Base-by-base conservation (phyloP, 2,797 vertebrate genomes). In the Rhodeus uyekii region DNA sequence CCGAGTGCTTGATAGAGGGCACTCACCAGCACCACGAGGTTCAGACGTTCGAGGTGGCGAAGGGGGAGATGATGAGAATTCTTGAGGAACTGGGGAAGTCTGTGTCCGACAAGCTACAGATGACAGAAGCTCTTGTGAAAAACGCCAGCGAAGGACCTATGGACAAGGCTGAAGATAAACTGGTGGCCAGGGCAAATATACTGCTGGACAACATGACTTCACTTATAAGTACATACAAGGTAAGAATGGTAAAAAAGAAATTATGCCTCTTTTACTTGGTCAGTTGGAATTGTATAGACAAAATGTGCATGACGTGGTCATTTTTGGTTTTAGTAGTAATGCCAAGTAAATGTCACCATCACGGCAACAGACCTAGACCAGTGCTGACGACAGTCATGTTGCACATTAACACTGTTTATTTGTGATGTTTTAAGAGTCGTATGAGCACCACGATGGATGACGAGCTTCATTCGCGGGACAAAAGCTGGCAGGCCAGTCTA, bases 21-120 rank as follows among this genome's bases (percentile, higher is more conserved):
- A 27, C 18, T 2, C 94, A 96, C 87, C 87, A 83, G 29, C 83
- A 84, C 77, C 95, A 96, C 1, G 90, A 93, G 0, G 86, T 95
- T 38, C 91, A 95, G 46, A 92, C 88, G 53, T 90, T 94, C 32
- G 90, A 78, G 2, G 90, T 87, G 0, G 94, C 94, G 0, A 93
- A 91, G 38, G 89, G 91, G 22, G 94, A 95, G 83, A 92, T 94
- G 89, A 92, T 90, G 48, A 85, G 84, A 39, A 89, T 85, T 0
- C 76, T 95, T 76, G 87, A 90, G 58, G 85, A 38, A n/a, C 88
- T 91, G 38, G 86, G 22, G 79, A 92, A 92, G 88, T 91, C 90
- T 78, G 86, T 94, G 78, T 87, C 84, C 10, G 72, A 78, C 76
- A 91, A 88, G 81, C 89, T 94, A 84, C 89, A 92, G 85, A 87